Conservation (phyloP, 2,888 invertebrate species). For the Sepiola atlantica region DNA sequence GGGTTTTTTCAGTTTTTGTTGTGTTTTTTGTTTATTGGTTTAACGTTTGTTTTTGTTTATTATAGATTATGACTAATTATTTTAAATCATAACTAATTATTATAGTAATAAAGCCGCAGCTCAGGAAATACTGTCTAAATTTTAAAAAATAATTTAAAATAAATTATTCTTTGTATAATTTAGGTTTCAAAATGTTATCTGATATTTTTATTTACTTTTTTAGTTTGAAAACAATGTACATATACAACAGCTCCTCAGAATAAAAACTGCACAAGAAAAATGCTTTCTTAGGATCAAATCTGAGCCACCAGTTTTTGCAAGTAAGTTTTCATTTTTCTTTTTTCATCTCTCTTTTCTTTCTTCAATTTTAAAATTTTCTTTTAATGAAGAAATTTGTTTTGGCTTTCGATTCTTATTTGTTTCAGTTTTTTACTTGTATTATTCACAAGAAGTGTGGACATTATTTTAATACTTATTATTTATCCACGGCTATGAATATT, state of each 20-base stretch:
- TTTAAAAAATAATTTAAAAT: no score
- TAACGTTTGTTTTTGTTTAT: no score
- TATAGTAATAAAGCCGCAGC: no score
- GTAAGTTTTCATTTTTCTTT: neutral
- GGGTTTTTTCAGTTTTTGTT: no score
- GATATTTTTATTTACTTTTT: neutral
- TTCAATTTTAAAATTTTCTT: no score
- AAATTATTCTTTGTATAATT: no score
- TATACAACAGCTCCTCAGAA: neutral
- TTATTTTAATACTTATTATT: neutral
- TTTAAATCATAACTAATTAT: no score
- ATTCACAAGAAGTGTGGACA: neutral
- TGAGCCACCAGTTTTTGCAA: constrained; percentile 32
- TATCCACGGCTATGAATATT: neutral
- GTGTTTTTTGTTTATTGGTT: no score
- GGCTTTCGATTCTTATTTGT: neutral
- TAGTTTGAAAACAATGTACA: neutral
- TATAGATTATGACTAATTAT: no score
- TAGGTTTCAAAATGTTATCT: no score
- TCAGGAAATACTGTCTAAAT: no score
- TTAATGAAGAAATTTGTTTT: neutral
- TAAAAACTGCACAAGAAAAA: neutral
- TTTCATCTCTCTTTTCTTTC: neutral
- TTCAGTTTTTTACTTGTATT: neutral
- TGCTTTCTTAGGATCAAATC: neutral